A percentile compares a stretch with the other conserved stretches of the same genome.
Conservation (phyloP, 2,797 vertebrate species). For the Crenuchus spilurus region DNA sequence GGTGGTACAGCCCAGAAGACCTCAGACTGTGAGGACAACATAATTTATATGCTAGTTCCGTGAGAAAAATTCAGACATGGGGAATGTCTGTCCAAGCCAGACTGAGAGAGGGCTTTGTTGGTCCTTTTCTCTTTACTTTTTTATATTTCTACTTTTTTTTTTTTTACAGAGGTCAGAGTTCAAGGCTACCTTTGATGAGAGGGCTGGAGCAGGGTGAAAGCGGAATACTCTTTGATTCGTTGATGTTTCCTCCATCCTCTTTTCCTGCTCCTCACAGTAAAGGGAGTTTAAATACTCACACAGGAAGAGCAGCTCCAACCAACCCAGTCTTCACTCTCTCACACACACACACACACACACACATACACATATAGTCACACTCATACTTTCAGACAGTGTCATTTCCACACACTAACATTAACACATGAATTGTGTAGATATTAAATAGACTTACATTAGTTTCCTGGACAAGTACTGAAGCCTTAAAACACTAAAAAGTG, state of each 20-base stretch:
- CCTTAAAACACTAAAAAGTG: too few species aligned
- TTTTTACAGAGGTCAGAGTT: slow-evolving; percentile 35
- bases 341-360: not conserved
- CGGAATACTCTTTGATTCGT: slow-evolving; percentile 44
- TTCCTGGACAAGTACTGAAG: too few species aligned
- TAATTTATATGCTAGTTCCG: slow-evolving; percentile 45
- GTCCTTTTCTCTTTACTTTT: slow-evolving; percentile 3
- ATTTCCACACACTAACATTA: too few species aligned
- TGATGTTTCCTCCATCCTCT: slow-evolving; percentile 50
- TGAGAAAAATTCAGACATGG: slow-evolving; percentile 32
- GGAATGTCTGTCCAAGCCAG: slow-evolving; percentile 34
- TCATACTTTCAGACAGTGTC: too few species aligned
- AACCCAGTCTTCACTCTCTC: not conserved
- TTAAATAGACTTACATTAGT: too few species aligned
- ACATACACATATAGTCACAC: not conserved
- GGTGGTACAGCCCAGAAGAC: too few species aligned
- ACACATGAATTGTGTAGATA: too few species aligned
- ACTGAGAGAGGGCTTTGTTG: slow-evolving; percentile 36
- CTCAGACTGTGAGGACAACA: slow-evolving; percentile 24
- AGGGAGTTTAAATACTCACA: slow-evolving; percentile 48
- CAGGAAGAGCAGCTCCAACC: slow-evolving; percentile 43
- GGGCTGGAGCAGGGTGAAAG: slow-evolving; percentile 31
- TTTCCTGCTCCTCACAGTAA: slow-evolving; percentile 47
- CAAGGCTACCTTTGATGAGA: slow-evolving; percentile 56
- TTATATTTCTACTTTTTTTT: slow-evolving; percentile 28